A percentile compares a stretch with the other conserved stretches of the same genome.
Evolutionary conservation across 2,797 vertebrate species (phyloP).

Genomic region (Monodelphis domestica): DNA sequence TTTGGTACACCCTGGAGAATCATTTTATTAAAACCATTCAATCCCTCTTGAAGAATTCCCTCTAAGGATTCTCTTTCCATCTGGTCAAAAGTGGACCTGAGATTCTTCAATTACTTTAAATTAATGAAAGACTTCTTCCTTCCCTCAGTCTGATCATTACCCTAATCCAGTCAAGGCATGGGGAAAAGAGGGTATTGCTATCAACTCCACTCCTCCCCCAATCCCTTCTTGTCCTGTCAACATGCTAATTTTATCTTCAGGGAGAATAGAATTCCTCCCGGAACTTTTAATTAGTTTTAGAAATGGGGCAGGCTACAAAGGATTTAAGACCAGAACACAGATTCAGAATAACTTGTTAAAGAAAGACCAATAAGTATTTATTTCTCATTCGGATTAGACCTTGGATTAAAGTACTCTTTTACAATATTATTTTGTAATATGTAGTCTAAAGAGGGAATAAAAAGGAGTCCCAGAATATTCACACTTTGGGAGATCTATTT

Average conservation of each 20-base stretch:
- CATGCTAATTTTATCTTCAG: neutral
- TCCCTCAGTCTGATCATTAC: neutral
- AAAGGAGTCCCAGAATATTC: neutral
- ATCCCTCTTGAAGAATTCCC: neutral
- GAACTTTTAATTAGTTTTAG: conserved; percentile 5
- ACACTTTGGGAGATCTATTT: neutral
- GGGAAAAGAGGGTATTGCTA: neutral
- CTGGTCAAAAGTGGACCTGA: neutral
- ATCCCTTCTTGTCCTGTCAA: neutral
- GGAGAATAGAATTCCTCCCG: neutral
- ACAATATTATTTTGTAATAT: neutral
- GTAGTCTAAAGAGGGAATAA: neutral
- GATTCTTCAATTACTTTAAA: neutral
- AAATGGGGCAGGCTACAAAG: neutral
- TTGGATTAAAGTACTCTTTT: neutral
- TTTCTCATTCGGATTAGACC: neutral
- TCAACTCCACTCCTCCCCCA: neutral
- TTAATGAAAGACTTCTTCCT: neutral
- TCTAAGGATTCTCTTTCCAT: neutral
- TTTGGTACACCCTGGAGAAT: neutral
- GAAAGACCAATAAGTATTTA: neutral
- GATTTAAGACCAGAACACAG: neutral
- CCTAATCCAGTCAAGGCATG: neutral
- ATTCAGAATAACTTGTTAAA: neutral
- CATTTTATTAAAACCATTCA: neutral